Conservation (phyloP, 2,888 invertebrate species). For the Mechanitis messenoides region DNA sequence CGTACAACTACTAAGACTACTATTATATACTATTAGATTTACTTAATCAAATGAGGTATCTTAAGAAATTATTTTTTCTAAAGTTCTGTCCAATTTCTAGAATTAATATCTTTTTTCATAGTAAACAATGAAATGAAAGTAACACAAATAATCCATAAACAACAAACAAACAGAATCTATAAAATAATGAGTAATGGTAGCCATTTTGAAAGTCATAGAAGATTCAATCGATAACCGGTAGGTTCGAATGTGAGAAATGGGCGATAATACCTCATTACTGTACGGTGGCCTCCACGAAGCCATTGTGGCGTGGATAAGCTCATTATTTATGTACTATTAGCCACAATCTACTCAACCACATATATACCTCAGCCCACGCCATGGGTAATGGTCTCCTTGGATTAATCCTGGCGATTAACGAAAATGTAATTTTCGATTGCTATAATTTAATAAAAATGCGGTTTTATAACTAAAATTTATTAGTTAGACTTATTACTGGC, state of each 20-base stretch:
- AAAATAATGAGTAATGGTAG: slow-evolving; percentile 9
- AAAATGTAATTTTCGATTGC: slow-evolving; percentile 5
- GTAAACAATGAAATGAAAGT: too few species aligned
- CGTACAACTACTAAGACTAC: too few species aligned
- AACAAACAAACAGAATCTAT: neutral
- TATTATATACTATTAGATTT: too few species aligned
- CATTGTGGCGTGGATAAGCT: slow-evolving; percentile 32
- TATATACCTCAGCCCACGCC: slow-evolving; percentile 28
- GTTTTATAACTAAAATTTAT: slow-evolving; percentile 4
- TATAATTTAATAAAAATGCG: slow-evolving; percentile 2
- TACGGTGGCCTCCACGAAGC: slow-evolving; percentile 27
- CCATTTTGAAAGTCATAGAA: slow-evolving; percentile 21
- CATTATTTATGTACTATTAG: slow-evolving; percentile 35
- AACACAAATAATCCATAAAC: too few species aligned
- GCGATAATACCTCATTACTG: slow-evolving; percentile 37
- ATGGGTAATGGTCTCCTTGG: slow-evolving; percentile 27
- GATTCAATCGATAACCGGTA: slow-evolving; percentile 31
- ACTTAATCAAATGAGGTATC: too few species aligned
- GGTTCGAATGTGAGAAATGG: slow-evolving; percentile 32
- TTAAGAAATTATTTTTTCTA: too few species aligned
- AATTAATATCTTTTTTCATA: too few species aligned
- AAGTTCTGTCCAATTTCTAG: too few species aligned
- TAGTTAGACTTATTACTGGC: neutral
- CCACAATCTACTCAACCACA: slow-evolving; percentile 31
- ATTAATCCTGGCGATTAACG: slow-evolving; percentile 21